phyloP scores from a whole-genome alignment of 2,113 vertebrate genomes.

The Pelecanus crispus region DNA sequence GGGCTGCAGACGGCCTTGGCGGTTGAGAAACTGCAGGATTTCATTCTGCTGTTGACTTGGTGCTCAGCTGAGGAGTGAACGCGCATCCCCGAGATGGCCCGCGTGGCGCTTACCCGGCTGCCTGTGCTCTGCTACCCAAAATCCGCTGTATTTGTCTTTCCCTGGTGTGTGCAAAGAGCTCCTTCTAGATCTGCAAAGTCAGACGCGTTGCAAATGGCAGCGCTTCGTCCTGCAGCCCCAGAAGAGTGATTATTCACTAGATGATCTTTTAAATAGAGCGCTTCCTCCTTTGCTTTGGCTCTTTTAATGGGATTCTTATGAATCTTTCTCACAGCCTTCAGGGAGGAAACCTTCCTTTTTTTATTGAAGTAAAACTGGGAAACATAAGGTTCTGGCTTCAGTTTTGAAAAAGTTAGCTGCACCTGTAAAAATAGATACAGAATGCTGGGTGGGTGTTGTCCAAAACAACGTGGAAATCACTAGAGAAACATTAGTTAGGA shows the following conservation, averaged over 20 bases:
- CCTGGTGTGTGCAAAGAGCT: neutral
- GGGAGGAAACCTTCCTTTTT: neutral
- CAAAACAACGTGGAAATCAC: neutral
- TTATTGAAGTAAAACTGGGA: neutral
- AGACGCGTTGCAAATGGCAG: neutral
- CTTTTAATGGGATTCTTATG: neutral
- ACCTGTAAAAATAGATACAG: neutral
- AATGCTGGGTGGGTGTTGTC: neutral
- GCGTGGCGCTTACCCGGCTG: neutral
- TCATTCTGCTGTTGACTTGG: neutral
- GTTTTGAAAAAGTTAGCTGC: neutral
- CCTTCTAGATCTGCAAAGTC: neutral
- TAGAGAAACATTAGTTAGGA: neutral
- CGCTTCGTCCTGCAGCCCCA: neutral
- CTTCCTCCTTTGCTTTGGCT: constrained; percentile 11
- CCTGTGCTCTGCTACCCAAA: neutral
- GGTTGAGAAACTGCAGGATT: neutral
- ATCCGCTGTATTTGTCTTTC: neutral
- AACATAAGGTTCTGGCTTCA: neutral
- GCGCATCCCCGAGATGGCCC: neutral
- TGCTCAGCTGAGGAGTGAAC: neutral
- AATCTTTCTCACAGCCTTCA: neutral
- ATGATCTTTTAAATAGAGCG: constrained; percentile 15
- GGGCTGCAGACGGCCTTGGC: rapidly evolving
- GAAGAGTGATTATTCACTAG: neutral